Base-by-base conservation (phyloP, 2,888 invertebrate genomes). In the Sturmia bella region DNA sequence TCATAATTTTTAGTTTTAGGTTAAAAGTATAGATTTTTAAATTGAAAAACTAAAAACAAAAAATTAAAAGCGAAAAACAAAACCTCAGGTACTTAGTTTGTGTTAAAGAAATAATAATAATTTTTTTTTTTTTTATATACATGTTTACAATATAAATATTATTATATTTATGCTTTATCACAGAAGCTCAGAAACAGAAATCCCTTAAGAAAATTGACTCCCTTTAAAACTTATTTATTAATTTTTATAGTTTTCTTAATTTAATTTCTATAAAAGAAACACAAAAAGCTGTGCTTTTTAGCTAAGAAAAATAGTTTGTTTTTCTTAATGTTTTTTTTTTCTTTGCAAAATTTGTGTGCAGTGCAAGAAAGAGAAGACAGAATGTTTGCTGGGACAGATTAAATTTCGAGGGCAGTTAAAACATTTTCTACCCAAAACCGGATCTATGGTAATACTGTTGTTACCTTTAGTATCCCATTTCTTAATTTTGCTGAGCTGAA, bases 21-120 rank as follows among this genome's bases (percentile, higher is more conserved):
- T 80, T 72, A 74, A 66, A 45, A 66, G 32, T 19, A 50, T 56
- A 73, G 64, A 41, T 52, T 63, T 61, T 81, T 70, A 50, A 73
- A 39, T 54, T 43, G 57, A 59, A 81, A 73, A 69, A 48, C 63
- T 52, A n/a, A 56, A 74, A 54, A 74, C 17, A 17, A 64, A 72
- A 21, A 56, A 83, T 41, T 45, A 80, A 63, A 83, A 78, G 82
- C 59, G 83, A 73, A 80, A 75, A 83, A 79, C 80, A 86, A 77
- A 89, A 87, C 88, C 89, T 89, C 90, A 90, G 90, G 89, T 90
- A 90, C 90, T 90, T 90, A 90, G 90, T 89, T 87, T 87, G 88
- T 88, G 89, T 84, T 80, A 69, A 77, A 80, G 45, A 68, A 82
- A 80, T 63, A 32, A 32, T 32, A 32, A 32, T 32, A 32, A 32